Base-by-base conservation (phyloP, 2,113 vertebrate species). In the Rhinolophus sinicus region DNA sequence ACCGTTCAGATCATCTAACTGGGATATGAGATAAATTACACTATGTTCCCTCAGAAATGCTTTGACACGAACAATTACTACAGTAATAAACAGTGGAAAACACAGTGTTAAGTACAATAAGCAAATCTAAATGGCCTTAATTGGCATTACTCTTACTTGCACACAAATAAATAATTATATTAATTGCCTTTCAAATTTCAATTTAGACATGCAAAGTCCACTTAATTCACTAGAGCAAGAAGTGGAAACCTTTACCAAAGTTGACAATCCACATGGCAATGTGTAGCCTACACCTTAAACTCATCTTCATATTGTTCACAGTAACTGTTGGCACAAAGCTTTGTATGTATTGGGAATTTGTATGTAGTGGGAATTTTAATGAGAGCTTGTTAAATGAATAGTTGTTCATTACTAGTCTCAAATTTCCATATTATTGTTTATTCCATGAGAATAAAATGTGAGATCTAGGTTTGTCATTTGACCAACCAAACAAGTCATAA, bases 111-210 rank as follows among this genome's bases (percentile, higher is more conserved):
- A 91, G 56, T 83, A 92, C 54, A 97, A 95, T 91, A 94, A 94
- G 69, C 38, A 95, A 90, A 96, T 93, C 86, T 93, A 97, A 96
- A 72, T 94, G 86, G 38, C 3, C 88, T 94, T 97, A 96, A 97
- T 87, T 93, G 94, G 77, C 62, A 93, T 96, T 97, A 93, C 88
- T 93, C 94, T 97, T 97, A 93, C 44, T 94, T 96, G 77, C 54
- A 96, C 73, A 95, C 52, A 91, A 97, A 96, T 97, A 91, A 97
- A 96, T 97, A 97, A 91, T 96, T 97, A 96, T 10, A 88, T 62
- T 67, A 54, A 64, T 52, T 94, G 82, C 67, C 56, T 91, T 96
- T 78, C 94, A 95, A 56, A 73, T 96, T 96, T 96, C 77, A 96
- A 28, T 96, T 97, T 95, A 69, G 58, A 95, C 52, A 83, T 88